Evolutionary conservation across 2,888 invertebrate species (phyloP).

Genomic region (Heteromurus nitidus): DNA sequence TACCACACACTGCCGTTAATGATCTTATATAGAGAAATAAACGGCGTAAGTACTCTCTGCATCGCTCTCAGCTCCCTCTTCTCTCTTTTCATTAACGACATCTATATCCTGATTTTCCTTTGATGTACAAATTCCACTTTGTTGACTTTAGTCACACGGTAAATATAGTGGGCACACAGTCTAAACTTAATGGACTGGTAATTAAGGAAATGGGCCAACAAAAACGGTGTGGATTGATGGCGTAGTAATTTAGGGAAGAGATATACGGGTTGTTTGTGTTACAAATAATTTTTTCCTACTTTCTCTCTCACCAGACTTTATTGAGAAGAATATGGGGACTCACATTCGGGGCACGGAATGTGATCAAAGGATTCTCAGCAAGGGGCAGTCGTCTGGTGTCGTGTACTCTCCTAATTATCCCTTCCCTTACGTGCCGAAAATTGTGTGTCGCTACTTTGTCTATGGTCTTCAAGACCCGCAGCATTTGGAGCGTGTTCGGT

Average conservation of each 20-base stretch:
- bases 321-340: conserved; percentile 93
- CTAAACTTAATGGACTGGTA: background rate
- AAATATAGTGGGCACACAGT: no score
- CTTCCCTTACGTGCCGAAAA: conserved; percentile 94
- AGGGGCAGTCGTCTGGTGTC: conserved; percentile 92
- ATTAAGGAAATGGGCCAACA: background rate
- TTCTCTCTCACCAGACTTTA: conserved; percentile 92
- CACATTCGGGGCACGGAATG: conserved; percentile 98
- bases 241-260: background rate
- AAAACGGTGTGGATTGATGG: background rate
- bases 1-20: no score
- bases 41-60: no score
- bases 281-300: no score
- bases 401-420: conserved; percentile 98
- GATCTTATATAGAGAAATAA: no score
- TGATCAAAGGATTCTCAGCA: conserved; percentile 97
- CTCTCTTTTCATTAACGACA: no score
- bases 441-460: conserved; percentile 98
- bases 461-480: conserved; percentile 98
- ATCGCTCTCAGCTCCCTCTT: no score
- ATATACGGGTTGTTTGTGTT: no score
- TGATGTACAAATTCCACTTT: no score
- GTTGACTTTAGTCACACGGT: no score
- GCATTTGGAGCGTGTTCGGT: conserved; percentile 93
- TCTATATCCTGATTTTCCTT: no score